A percentile compares a stretch with the other conserved stretches of the same genome.
Evolutionary conservation across 53 echinoderm and acorn worm species (phyloP).

Genomic region (Luidia sarsii): DNA sequence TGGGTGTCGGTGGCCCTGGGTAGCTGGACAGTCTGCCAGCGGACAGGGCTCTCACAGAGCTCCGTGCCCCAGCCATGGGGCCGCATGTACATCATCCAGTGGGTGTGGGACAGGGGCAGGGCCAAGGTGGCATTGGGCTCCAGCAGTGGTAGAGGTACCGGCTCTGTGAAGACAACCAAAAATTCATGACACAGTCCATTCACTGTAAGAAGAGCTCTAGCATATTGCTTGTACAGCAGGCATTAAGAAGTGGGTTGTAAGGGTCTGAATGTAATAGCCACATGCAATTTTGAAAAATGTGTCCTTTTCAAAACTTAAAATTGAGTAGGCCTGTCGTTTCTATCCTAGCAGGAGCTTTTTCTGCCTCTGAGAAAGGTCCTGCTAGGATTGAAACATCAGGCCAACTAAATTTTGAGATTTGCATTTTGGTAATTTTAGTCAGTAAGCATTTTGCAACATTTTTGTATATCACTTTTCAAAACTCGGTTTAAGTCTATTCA

Average conservation of each 20-base stretch:
- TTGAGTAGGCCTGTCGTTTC: background rate
- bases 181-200: background rate
- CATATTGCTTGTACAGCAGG: no score
- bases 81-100: slow-evolving; percentile 82
- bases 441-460: no score
- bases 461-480: background rate
- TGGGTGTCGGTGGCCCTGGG: slow-evolving; percentile 69
- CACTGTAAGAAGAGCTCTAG: no score
- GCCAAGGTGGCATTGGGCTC: slow-evolving; percentile 67
- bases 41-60: slow-evolving; percentile 68
- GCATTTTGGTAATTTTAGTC: no score
- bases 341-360: no score
- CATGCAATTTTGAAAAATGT: no score
- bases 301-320: no score
- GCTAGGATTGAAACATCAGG: no score
- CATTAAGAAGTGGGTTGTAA: background rate
- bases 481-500: no score
- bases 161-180: slow-evolving; percentile 55
- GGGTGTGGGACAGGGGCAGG: slow-evolving; percentile 77
- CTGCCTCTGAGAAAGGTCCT: no score
- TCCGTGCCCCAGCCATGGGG: slow-evolving; percentile 83
- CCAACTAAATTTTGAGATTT: no score
- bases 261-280: background rate
- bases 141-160: slow-evolving; percentile 61
- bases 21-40: slow-evolving; percentile 67